A percentile compares a stretch with the other conserved stretches of the same genome.
These are phyloP conservation scores for Petroica traversi DNA, from an alignment of 2,113 vertebrate species.

Conservation along the genomic window DNA sequence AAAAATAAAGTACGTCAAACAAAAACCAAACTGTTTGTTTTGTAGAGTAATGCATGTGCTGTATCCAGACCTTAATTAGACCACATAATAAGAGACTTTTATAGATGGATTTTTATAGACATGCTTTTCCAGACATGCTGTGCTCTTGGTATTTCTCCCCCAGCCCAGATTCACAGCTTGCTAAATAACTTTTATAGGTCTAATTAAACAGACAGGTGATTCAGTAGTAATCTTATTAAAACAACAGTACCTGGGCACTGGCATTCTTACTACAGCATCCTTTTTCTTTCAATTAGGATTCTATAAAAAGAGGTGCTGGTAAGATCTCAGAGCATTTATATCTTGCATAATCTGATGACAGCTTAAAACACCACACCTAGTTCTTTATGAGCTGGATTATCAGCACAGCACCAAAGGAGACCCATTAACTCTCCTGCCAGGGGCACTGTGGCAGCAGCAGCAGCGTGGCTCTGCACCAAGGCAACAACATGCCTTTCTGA, in stretches of 20 bases:
- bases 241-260: background rate
- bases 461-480: background rate
- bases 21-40: slow-evolving; percentile 63
- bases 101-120: slow-evolving; percentile 48
- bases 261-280: background rate
- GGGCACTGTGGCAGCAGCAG: background rate
- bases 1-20: slow-evolving; percentile 62
- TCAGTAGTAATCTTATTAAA: slow-evolving; percentile 48
- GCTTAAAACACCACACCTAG: background rate
- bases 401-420: background rate
- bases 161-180: slow-evolving; percentile 28
- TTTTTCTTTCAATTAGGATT: background rate
- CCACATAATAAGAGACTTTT: slow-evolving; percentile 54
- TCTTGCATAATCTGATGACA: background rate
- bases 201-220: slow-evolving; percentile 50
- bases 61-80: slow-evolving; percentile 62
- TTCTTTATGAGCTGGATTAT: background rate
- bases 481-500: background rate
- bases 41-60: slow-evolving; percentile 21
- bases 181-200: slow-evolving; percentile 51
- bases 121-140: slow-evolving; percentile 43
- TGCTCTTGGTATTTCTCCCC: slow-evolving; percentile 29
- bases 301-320: background rate
- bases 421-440: background rate
- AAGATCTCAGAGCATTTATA: background rate